Base-by-base conservation (phyloP, 2,888 invertebrate species). In the Caenorhabditis macrosperma region DNA sequence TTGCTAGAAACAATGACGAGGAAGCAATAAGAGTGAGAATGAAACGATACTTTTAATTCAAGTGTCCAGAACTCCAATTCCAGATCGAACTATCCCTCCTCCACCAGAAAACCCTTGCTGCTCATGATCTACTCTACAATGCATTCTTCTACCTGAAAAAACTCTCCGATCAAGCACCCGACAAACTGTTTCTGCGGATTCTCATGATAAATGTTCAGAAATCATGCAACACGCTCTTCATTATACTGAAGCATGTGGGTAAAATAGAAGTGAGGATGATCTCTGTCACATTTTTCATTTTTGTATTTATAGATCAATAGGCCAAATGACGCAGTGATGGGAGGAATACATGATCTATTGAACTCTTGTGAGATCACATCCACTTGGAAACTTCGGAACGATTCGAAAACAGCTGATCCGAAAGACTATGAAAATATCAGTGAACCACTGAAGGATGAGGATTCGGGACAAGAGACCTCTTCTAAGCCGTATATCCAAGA, bases 381-480 rank as follows among this genome's bases (percentile, higher is more conserved):
- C 5, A 66, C 66, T 12, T 66, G 41, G 3, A 9, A 66, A 24
- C 22, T 66, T 41, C 52, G 38, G 30, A 12, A 44, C 0, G 15
- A 54, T 17, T n/a, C 35, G 7, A 66, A 20, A 22, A 9, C 26
- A 2, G 26, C 17, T 0, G 15, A 20, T 28, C 4, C 9, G 1
- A 20, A 66, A 17, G 30, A 20, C 1, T 54, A 54, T 10, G 17
- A 41, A 22, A n/a, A 54, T 4, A 44, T 54, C 9, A 22, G 20
- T 2, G 66, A 66, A 20, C 66, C 66, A 7, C 0, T 22, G 54
- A 38, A 28, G 1, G 35, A 54, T 24, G 22, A 30, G 10, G 38
- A 38, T 6, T 38, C 38, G 15, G n/a, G n/a, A n/a, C n/a, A n/a
- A n/a, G n/a, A n/a, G n/a, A n/a, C n/a, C n/a, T n/a, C n/a, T n/a